Base-by-base conservation (phyloP, 2,113 vertebrate species). In the Pseudolaguvia tuberculata region DNA sequence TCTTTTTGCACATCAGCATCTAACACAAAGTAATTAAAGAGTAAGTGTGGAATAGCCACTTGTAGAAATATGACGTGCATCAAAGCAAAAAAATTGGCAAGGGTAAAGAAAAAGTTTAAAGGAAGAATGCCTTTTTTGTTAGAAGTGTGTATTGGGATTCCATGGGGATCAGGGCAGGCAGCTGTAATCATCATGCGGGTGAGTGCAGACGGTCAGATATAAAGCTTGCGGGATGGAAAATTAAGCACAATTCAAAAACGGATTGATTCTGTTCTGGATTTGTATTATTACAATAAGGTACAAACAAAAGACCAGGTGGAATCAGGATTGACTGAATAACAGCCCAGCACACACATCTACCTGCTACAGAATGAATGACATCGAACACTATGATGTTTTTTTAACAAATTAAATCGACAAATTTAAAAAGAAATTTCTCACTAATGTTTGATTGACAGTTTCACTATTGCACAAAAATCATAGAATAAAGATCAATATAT, bases 1-100 rank as follows among this genome's bases (percentile, higher is more conserved):
- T 35, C 75, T 31, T 15, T 61, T 50, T 51, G 23, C 67, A 56
- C n/a, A 63, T 79, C 50, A 66, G 27, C 25, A 39, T 15, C 20
- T 21, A 70, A 57, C 48, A 59, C 18, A 72, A 48, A 72, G 47
- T 23, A 50, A 48, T 14, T 58, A 5, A 3, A 58, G n/a, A 59
- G 12, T 29, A 48, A 59, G 10, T 1, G 23, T 50, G 21, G 18
- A 67, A 50, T 20, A 27, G 27, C 15, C 45, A 50, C 45, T 27
- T 50, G 20, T 50, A 58, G 2, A 58, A 21, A 56, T 17, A 70
- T 70, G 8, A 23, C 68, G 42, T 55, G 51, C 51, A 70, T 56
- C 56, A 67, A 1, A 6, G 1, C 10, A 29, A 59, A 25, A 61
- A 61, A 61, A 39, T 27, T 65, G 39, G 39, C 47, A 63, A 63